phyloP scores from a whole-genome alignment of 2,797 vertebrate species.

The Dipus sagitta region DNA sequence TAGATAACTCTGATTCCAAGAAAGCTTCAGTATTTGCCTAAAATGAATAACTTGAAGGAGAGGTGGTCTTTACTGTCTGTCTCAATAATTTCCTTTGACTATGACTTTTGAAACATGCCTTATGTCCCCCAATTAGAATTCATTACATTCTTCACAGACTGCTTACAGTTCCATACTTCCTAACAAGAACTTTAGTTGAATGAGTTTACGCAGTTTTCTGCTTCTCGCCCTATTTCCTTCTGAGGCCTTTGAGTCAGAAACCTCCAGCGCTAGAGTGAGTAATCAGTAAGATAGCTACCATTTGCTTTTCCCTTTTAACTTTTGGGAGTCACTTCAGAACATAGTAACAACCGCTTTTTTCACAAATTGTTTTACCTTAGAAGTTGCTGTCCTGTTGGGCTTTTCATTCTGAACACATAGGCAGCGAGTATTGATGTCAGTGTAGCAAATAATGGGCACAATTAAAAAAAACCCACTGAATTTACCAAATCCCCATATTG shows the following conservation, averaged over 20 bases:
- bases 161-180: conserved; percentile 76
- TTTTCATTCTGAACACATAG: conserved; percentile 78
- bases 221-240: conserved; percentile 81
- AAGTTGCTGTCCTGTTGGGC: conserved; percentile 64
- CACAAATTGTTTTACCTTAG: conserved; percentile 68
- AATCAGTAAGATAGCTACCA: conserved; percentile 59
- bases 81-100: conserved; percentile 28
- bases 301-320: conserved; percentile 82
- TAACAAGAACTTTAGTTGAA: conserved; percentile 48
- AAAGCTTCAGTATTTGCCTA: conserved; percentile 8
- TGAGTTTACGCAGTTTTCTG: conserved; percentile 69
- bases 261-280: conserved; percentile 56
- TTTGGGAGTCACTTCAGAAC: conserved; percentile 78
- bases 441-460: conserved; percentile 78
- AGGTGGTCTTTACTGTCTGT: conserved; percentile 8
- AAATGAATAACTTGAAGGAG: conserved; percentile 2
- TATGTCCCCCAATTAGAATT: conserved; percentile 75
- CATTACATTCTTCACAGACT: conserved; percentile 74
- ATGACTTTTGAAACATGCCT: conserved; percentile 58
- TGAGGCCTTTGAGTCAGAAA: conserved; percentile 79
- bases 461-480: conserved; percentile 75
- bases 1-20: conserved; percentile 42
- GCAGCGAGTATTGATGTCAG: conserved; percentile 63
- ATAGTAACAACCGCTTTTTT: conserved; percentile 58
- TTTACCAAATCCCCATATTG: conserved; percentile 80